Base-by-base conservation (phyloP, 2,888 invertebrate genomes). In the Teleiodes luculella region DNA sequence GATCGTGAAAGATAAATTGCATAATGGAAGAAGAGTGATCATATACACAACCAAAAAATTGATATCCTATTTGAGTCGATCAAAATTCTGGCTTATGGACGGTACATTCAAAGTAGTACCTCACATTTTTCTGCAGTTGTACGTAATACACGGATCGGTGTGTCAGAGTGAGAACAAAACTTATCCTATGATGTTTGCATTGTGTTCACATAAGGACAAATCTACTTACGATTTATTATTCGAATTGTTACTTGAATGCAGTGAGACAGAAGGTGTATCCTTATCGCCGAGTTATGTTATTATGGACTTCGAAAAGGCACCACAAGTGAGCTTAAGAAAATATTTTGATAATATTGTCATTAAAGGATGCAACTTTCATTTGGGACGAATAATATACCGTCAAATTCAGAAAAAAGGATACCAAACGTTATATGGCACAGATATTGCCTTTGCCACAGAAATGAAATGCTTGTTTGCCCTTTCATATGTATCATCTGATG, bases 221-320 rank as follows among this genome's bases (percentile, higher is more conserved):
- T 35, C 50, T 1, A 52, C 56, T 1, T 56, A 56, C 31, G 49
- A 56, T 24, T 28, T 52, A 2, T 56, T 56, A 46, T 53, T 58
- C 37, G 52, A 58, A 8, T 37, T 56, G 7, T 20, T 58, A 8
- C 49, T 54, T 5, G 55, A 57, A 47, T 55, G 49, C 35, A 47
- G 55, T 43, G n/a, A 28, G 24, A 55, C 55, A 51, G 18, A 53
- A 18, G 10, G 24, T n/a, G 54, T 55, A 4, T 2, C 14, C 33
- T 20, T 58, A n/a, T 49, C 36, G 30, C 52, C 54, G 0, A 33
- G 30, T n/a, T 39, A 45, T 52, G 50, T 55, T 11, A 37, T 55
- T n/a, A 28, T 56, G 56, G 58, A 54, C 28, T 58, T 57, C 13
- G 57, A 59, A 37, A 55, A 55, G 14, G 57, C 54, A n/a, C n/a